Percentiles rank a stretch among this genome's conserved stretches.
phyloP scores from a whole-genome alignment of 2,797 vertebrate genomes.

The Cheirogaleus major region DNA sequence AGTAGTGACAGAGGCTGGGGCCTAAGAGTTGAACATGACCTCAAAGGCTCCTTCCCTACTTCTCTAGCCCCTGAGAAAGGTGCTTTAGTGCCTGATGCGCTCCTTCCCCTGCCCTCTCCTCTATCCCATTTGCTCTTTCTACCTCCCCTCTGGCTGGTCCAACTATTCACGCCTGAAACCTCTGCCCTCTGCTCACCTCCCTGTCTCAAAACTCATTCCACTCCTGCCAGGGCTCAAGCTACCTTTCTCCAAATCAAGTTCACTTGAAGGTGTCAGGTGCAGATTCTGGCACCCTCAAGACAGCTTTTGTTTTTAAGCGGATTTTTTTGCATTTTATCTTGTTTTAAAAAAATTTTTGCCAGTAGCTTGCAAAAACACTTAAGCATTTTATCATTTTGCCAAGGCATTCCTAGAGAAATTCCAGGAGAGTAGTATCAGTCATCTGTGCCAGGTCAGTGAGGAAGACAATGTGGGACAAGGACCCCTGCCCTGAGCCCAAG shows the following conservation, averaged over 20 bases:
- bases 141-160: not conserved
- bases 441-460: not conserved
- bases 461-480: not conserved
- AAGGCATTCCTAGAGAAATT: not conserved
- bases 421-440: not conserved
- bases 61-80: not conserved
- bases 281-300: not conserved
- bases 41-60: not conserved
- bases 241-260: not conserved
- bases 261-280: not conserved
- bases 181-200: not conserved
- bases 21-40: not conserved
- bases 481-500: fast-evolving
- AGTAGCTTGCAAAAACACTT: not conserved
- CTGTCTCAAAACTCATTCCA: not conserved
- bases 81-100: too few species aligned
- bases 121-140: not conserved
- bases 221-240: not conserved
- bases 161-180: not conserved
- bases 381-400: not conserved
- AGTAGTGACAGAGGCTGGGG: not conserved
- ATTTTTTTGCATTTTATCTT: not conserved
- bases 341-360: not conserved
- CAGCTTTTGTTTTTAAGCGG: not conserved
- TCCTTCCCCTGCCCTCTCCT: not conserved